Base-by-base conservation (phyloP, 2,113 vertebrate genomes). In the Percopsis transmontana region DNA sequence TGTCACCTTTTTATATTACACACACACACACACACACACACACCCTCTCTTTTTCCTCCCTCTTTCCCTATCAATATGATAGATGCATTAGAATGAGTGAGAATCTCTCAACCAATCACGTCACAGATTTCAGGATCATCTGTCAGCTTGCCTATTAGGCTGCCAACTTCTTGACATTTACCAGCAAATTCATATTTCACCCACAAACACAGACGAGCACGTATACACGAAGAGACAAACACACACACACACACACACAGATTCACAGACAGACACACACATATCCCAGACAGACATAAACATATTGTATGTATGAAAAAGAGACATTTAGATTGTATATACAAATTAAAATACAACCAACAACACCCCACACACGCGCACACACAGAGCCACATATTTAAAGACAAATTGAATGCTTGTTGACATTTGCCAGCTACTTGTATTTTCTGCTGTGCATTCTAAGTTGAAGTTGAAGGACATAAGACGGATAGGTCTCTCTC, bases 101-200 rank as follows among this genome's bases (percentile, higher is more conserved):
- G 75, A 87, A 69, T 78, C 75, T 77, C 79, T 58, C 68, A 75
- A 80, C 81, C 81, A 87, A 87, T 90, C 88, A 85, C 80, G 80
- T 86, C 60, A 75, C 61, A 66, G 82, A 74, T 86, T 85, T 85
- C 86, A 77, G 87, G 85, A 86, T 87, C 84, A 87, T 87, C 84
- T 86, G 87, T 90, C 87, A 90, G 76, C 61, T 47, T 57, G 53
- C 62, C 81, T 69, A 85, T 88, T 88, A 90, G 79, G 78, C 82
- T 84, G 87, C 81, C 87, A 89, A 88, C 87, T 82, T 90, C 85
- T 85, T 90, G 88, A 87, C 87, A 90, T 90, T 89, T 90, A 86
- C 82, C 77, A 86, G 84, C 87, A 87, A 90, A 90, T 85, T 86
- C 79, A 83, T 85, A 87, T 87, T 87, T 87, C 85, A 84, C 62